These are phyloP conservation scores for Xenopus tropicalis DNA, from an alignment of 2,113 vertebrate genomes.

Conservation along the genomic window DNA sequence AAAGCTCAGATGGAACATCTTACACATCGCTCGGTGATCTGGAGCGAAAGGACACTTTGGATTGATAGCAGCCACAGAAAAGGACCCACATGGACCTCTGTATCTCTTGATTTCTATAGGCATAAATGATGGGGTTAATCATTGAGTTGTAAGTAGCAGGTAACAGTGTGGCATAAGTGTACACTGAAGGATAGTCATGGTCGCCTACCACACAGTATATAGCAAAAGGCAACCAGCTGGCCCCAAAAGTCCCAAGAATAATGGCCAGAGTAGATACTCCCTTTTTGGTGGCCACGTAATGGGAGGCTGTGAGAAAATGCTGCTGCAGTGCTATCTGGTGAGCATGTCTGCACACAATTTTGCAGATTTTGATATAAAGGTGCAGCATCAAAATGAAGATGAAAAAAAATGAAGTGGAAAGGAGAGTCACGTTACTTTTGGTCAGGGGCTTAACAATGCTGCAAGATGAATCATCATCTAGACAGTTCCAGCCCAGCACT, in stretches of 20 bases:
- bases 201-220: conserved; percentile 93
- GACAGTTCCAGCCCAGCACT: conserved; percentile 94
- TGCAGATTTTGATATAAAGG: conserved; percentile 93
- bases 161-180: conserved; percentile 91
- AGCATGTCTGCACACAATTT: conserved; percentile 92
- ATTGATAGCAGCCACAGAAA: conserved; percentile 88
- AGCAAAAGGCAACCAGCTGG: conserved; percentile 96
- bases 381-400: conserved; percentile 91
- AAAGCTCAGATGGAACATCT: conserved; percentile 49
- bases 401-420: conserved; percentile 83
- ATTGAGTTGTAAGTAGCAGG: conserved; percentile 98
- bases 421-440: conserved; percentile 81
- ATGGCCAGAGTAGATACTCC: conserved; percentile 92
- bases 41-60: conserved; percentile 83
- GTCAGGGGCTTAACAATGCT: conserved; percentile 90
- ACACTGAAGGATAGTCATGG: conserved; percentile 80
- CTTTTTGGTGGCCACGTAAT: conserved; percentile 90
- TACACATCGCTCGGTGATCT: conserved; percentile 94
- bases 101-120: conserved; percentile 93
- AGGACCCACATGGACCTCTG: conserved; percentile 90
- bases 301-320: conserved; percentile 89
- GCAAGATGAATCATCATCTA: conserved; percentile 74
- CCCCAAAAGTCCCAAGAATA: conserved; percentile 91
- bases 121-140: conserved; percentile 99
- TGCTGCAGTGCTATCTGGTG: conserved; percentile 98